Evolutionary conservation across 2,888 invertebrate species (phyloP).

Genomic region (Phymatocera aterrima): DNA sequence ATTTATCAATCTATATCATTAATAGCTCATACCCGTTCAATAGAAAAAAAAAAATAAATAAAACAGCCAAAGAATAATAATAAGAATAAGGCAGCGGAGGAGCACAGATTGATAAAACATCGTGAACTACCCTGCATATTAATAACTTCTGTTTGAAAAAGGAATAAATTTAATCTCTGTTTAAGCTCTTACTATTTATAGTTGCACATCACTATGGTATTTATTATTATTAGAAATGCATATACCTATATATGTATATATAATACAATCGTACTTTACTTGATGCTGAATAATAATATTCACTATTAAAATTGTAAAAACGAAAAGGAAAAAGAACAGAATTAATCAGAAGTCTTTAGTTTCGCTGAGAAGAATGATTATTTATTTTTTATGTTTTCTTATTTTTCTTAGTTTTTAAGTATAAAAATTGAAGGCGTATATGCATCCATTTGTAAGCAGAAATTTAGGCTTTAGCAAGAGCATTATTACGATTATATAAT

Average conservation of each 20-base stretch:
- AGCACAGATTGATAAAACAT: slow-evolving; percentile 56
- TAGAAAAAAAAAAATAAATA: too few relatives aligned
- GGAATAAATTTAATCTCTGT: not conserved
- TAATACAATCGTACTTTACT: too few relatives aligned
- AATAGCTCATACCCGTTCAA: slow-evolving; percentile 66
- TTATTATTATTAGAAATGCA: slow-evolving; percentile 11
- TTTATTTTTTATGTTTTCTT: not conserved
- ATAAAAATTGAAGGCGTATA: slow-evolving; percentile 42
- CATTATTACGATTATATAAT: slow-evolving; percentile 51
- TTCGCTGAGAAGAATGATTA: slow-evolving; percentile 15
- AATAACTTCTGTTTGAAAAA: too few relatives aligned
- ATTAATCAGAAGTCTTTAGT: slow-evolving; percentile 14
- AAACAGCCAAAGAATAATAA: too few relatives aligned
- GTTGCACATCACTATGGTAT: slow-evolving; percentile 1
- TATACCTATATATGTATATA: slow-evolving; percentile 8
- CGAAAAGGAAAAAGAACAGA: not conserved
- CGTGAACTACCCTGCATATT: slow-evolving; percentile 46
- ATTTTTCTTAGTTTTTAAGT: too few relatives aligned
- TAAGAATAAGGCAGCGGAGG: slow-evolving; percentile 66
- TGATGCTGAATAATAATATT: too few relatives aligned
- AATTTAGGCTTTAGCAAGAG: slow-evolving; percentile 43
- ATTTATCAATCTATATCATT: slow-evolving; percentile 67
- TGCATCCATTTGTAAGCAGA: slow-evolving; percentile 34
- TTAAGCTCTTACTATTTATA: slow-evolving; percentile 22
- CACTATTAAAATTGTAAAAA: too few relatives aligned